phyloP scores from a whole-genome alignment of 2,888 invertebrate species.

The Alloplasta piceator region DNA sequence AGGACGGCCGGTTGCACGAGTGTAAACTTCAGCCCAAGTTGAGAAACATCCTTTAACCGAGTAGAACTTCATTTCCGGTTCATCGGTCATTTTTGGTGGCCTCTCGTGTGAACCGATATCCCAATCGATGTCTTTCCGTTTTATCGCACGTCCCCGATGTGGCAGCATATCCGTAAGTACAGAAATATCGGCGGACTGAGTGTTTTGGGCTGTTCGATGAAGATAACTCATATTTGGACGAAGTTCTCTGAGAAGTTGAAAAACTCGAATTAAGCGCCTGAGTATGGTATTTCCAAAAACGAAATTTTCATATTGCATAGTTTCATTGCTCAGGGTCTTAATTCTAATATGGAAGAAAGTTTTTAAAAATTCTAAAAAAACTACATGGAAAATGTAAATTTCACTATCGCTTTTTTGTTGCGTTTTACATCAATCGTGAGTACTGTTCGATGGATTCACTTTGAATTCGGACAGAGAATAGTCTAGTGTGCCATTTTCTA shows the following conservation, averaged over 20 bases:
- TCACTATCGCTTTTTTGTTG: too few relatives aligned
- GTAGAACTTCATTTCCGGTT: slow-evolving; percentile 57
- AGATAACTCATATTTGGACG: slow-evolving; percentile 62
- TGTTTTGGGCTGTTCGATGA: slow-evolving; percentile 58
- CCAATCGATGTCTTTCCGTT: slow-evolving; percentile 63
- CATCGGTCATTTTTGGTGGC: slow-evolving; percentile 64
- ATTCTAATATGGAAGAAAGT: too few relatives aligned
- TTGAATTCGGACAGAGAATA: too few relatives aligned
- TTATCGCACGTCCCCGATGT: slow-evolving; percentile 62
- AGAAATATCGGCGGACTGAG: slow-evolving; percentile 61
- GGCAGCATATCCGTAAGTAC: slow-evolving; percentile 67
- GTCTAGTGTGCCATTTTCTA: too few relatives aligned
- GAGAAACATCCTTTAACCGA: slow-evolving; percentile 61
- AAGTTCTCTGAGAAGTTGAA: slow-evolving; percentile 40
- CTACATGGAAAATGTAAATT: too few relatives aligned
- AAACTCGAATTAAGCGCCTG: too few relatives aligned
- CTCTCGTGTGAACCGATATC: slow-evolving; percentile 57
- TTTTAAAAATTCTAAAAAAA: too few relatives aligned
- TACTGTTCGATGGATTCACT: too few relatives aligned
- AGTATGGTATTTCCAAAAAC: too few relatives aligned
- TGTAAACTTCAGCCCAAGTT: slow-evolving; percentile 62
- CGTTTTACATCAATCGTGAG: too few relatives aligned
- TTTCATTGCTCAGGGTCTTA: too few relatives aligned
- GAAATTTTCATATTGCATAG: too few relatives aligned
- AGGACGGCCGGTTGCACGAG: slow-evolving; percentile 47